These are phyloP conservation scores for Tretioscincus oriximinensis DNA, from an alignment of 2,113 vertebrate species.

Conservation along the genomic window DNA sequence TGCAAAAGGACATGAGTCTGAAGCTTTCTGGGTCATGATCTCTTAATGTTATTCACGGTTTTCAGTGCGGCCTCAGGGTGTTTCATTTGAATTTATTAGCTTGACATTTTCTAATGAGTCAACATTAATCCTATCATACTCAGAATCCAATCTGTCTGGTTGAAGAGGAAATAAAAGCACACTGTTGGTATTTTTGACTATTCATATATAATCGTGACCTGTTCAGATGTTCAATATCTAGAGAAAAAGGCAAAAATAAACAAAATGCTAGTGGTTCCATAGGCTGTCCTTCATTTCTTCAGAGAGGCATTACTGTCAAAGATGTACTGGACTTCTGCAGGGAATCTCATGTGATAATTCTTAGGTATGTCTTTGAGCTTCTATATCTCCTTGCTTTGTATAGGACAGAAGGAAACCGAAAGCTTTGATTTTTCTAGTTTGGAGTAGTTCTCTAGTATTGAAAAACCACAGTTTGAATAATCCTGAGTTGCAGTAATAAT, in stretches of 20 bases:
- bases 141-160: no score
- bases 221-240: neutral
- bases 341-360: neutral
- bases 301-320: neutral
- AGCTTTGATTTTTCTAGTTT: neutral
- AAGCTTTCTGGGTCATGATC: no score
- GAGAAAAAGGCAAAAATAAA: neutral
- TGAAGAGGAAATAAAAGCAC: neutral
- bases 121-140: no score
- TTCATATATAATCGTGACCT: neutral
- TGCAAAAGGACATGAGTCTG: no score
- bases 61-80: no score
- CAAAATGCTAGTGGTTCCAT: neutral
- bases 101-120: no score
- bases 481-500: neutral
- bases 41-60: no score
- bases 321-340: neutral
- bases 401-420: neutral
- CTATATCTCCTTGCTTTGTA: neutral
- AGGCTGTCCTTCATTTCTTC: no score
- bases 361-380: neutral
- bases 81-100: no score
- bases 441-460: neutral
- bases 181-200: neutral
- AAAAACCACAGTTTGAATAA: no score